Percentiles rank a stretch among this genome's conserved stretches.
Conservation (phyloP, 23 tunicate species). For the Diplosoma virens region DNA sequence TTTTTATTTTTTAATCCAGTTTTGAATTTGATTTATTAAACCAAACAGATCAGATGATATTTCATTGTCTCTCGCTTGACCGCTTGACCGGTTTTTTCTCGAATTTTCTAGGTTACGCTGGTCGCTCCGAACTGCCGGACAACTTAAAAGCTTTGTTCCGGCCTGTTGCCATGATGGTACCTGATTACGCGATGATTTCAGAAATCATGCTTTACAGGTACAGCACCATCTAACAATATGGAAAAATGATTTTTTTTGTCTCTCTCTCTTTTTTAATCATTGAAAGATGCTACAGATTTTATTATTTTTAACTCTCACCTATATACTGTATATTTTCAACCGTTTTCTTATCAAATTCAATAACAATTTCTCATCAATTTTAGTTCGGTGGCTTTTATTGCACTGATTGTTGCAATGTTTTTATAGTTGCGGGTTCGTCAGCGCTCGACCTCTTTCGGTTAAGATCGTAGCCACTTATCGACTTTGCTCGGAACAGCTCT, state of each 20-base stretch:
- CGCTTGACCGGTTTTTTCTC: no score
- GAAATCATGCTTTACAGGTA: conserved; percentile 98
- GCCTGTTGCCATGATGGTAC: conserved; percentile 99
- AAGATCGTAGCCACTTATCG: conserved; percentile 99
- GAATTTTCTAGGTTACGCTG: conserved; percentile 89
- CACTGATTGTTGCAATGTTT: no score
- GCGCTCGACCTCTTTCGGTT: conserved; percentile 96
- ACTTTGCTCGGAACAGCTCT: conserved; percentile 93
- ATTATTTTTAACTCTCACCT: no score
- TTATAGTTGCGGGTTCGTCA: conserved; percentile 93
- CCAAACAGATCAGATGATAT: no score
- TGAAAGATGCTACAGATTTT: no score
- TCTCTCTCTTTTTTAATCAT: no score
- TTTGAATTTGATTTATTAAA: no score
- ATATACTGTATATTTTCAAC: no score
- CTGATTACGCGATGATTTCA: conserved; percentile 98
- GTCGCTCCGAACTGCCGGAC: conserved; percentile 97
- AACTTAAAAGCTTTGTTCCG: conserved; percentile 96
- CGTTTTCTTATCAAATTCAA: no score
- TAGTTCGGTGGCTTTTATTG: neutral
- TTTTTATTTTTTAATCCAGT: neutral
- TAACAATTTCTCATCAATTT: neutral
- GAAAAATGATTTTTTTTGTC: no score
- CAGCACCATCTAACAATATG: no score
- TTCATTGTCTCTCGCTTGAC: no score